Conservation (phyloP, 2,113 vertebrate species). For the Prionailurus viverrinus region DNA sequence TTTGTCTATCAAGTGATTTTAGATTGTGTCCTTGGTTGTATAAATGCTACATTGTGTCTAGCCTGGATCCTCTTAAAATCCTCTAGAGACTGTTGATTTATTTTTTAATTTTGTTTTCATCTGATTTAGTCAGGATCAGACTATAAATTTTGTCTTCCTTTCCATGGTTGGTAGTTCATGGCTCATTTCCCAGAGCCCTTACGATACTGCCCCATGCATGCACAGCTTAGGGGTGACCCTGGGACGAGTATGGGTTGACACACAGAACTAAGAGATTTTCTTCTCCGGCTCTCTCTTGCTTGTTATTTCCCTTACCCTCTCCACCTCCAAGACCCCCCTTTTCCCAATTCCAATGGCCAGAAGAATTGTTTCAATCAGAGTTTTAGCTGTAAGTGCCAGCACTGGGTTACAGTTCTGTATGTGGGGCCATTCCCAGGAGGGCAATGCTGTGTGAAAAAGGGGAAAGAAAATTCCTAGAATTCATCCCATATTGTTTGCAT, state of each 20-base stretch:
- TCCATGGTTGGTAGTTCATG: neutral
- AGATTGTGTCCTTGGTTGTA: neutral
- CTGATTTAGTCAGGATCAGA: neutral
- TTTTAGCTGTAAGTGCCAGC: neutral
- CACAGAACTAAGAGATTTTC: neutral
- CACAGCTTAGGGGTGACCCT: neutral
- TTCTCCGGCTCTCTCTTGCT: neutral
- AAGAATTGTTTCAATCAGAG: neutral
- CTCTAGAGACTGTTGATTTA: neutral
- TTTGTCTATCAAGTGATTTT: neutral
- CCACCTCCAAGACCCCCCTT: neutral
- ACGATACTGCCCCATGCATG: too few relatives aligned
- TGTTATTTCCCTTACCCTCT: neutral
- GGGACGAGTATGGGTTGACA: neutral
- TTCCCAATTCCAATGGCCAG: neutral
- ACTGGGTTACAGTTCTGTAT: neutral
- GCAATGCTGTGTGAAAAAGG: neutral
- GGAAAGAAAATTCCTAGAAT: neutral
- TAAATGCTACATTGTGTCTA: neutral
- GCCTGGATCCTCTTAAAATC: neutral
- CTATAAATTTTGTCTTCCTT: neutral
- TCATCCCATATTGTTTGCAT: neutral
- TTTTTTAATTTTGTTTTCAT: conserved; percentile 48
- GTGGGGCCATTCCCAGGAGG: neutral
- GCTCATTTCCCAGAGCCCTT: neutral